These are phyloP conservation scores for Danio albolineatus DNA, from an alignment of 2,797 vertebrate genomes.

Conservation along the genomic window DNA sequence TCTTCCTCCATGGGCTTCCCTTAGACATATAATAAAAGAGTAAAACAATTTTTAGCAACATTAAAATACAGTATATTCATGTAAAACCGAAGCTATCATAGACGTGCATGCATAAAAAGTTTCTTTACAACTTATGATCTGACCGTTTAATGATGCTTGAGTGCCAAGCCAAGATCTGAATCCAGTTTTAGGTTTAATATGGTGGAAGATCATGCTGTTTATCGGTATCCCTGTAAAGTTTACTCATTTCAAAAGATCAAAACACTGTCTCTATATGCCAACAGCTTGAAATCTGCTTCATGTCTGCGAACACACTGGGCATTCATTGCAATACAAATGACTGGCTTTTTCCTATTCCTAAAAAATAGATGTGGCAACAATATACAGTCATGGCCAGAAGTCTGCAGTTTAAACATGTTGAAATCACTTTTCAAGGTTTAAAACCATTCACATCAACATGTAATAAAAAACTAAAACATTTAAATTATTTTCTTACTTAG, in stretches of 20 bases:
- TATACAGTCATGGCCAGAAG: conserved; percentile 6
- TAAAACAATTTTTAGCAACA: conserved; percentile 20
- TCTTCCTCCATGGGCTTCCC: neutral
- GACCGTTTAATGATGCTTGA: neutral
- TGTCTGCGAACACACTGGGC: neutral
- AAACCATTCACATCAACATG: too few species aligned
- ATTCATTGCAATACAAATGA: conserved; percentile 30
- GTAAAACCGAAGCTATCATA: conserved; percentile 18
- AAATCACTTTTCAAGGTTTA: neutral
- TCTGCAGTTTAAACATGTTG: neutral
- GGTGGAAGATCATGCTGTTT: neutral
- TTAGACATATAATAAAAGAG: conserved; percentile 30
- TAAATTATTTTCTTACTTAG: too few species aligned
- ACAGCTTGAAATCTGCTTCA: neutral
- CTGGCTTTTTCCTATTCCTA: neutral
- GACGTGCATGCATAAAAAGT: conserved; percentile 16
- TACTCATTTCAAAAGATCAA: neutral
- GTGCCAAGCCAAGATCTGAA: neutral
- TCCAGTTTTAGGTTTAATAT: neutral
- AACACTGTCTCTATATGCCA: neutral
- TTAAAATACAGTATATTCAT: conserved; percentile 28
- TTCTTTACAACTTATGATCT: neutral
- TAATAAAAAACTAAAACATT: too few species aligned
- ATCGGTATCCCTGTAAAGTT: neutral
- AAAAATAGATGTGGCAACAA: neutral